phyloP scores from a whole-genome alignment of 1,140 invertebrate species.

The Drosophila kanapiae region DNA sequence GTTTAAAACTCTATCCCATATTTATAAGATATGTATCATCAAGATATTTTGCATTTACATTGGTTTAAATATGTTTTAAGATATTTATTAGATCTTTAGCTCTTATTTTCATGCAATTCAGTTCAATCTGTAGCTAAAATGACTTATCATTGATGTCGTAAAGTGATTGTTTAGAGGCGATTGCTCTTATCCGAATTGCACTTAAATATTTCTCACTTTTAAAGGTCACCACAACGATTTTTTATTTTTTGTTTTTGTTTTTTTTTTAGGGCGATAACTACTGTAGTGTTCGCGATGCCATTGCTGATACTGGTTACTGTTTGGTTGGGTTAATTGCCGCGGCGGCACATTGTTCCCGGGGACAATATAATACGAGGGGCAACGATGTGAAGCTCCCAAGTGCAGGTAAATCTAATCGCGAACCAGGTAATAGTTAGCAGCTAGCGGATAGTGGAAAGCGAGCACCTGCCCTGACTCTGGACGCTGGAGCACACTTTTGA shows the following conservation, averaged over 20 bases:
- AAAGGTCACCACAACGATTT: constrained; percentile 6
- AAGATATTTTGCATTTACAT: too few relatives aligned
- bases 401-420: constrained; percentile 40
- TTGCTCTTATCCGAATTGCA: neutral
- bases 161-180: neutral
- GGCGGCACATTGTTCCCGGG: constrained; percentile 30
- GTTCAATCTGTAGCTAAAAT: neutral
- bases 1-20: too few relatives aligned
- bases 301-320: constrained; percentile 29
- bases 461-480: constrained; percentile 35
- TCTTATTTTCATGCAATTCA: neutral
- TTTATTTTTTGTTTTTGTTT: constrained; percentile 1
- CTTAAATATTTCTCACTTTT: constrained; percentile 1
- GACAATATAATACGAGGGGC: constrained; percentile 4
- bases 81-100: neutral
- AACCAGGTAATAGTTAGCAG: constrained; percentile 8
- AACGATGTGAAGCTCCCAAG: constrained; percentile 14
- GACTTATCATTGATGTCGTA: neutral
- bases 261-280: constrained; percentile 18
- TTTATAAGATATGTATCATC: too few relatives aligned
- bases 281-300: constrained; percentile 29
- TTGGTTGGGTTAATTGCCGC: constrained; percentile 31
- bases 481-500: neutral
- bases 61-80: neutral
- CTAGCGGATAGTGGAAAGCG: neutral